Evolutionary conservation across 2,113 vertebrate genomes (phyloP), one percentile per base, ranked within the genome.

Genomic region (Triplophysa tibetana): DNA sequence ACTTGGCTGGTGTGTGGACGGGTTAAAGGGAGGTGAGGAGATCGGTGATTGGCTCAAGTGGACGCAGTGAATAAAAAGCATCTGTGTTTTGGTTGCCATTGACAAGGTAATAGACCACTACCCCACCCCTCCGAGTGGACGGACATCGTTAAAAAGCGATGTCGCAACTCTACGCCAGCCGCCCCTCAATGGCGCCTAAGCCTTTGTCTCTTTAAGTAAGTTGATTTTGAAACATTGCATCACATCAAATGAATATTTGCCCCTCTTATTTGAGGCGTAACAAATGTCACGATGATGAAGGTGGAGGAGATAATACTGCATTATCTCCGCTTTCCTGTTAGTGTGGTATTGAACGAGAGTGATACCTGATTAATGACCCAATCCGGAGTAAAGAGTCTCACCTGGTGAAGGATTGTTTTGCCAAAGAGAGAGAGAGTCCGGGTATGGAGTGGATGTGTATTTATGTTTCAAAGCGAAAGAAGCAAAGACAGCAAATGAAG

Each of bases 121-220:
- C 62, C 45, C 19, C 61, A 72, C 41, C 26, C n/a, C 29, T 2
- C 21, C 29, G 64, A 43, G 67, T n/a, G 54, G 41, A 43, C 67
- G 14, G 62, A 62, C 50, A 54, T 70, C 70, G 81, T 74, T 80
- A 70, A 80, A 63, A 52, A 52, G 52, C 8, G 1, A 10, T 45
- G 23, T n/a, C 6, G 17, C 5, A 62, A 33, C 45, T 33, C 43
- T 2, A 8, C 24, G 10, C 45, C 50, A 11, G 26, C 74, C 13
- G 14, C n/a, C 70, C 11, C 38, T 65, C n/a, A 1, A 13, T 38
- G 38, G 2, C 50, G 7, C 45, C 33, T 75, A 84, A 86, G 76
- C 89, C 89, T 91, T 90, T 89, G 86, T 89, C 88, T 90, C 90
- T 86, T 90, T 90, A 88, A 86, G 84, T 84, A 84, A 91, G 83